These are phyloP conservation scores for Drosophila anomalata DNA, from an alignment of 2,888 invertebrate species.

Conservation along the genomic window DNA sequence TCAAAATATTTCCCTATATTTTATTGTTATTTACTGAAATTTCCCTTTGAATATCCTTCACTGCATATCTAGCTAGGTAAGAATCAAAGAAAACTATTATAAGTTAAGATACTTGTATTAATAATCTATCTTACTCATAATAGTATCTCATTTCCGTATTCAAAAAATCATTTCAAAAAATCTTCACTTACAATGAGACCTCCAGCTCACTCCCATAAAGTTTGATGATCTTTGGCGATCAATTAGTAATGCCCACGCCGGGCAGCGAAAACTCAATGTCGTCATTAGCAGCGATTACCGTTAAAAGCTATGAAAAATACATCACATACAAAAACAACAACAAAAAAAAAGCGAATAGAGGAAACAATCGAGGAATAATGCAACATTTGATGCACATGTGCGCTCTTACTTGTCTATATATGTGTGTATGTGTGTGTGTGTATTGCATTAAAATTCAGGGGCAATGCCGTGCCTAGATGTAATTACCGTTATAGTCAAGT, in stretches of 20 bases:
- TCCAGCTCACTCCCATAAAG: conserved; percentile 5
- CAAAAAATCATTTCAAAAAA: background rate
- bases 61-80: conserved; percentile 86
- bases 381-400: conserved; percentile 40
- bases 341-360: conserved; percentile 22
- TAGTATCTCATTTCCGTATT: background rate
- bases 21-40: too few species aligned
- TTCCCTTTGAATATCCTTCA: too few species aligned
- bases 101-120: too few species aligned
- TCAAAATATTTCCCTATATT: too few species aligned
- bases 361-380: conserved; percentile 37
- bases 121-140: background rate
- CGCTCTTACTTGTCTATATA: background rate
- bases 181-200: background rate
- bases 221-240: conserved; percentile 28
- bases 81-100: conserved; percentile 57
- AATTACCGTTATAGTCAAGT: conserved; percentile 76
- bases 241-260: conserved; percentile 40
- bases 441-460: conserved; percentile 59
- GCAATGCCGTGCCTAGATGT: conserved; percentile 75
- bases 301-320: conserved; percentile 43
- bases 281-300: conserved; percentile 51
- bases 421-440: conserved; percentile 1
- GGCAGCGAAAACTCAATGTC: conserved; percentile 62
- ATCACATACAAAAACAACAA: conserved; percentile 16